Evolutionary conservation across 1,140 invertebrate genomes (phyloP), one percentile per base, ranked within the genome.

Genomic region (Sycophaga agraensis): DNA sequence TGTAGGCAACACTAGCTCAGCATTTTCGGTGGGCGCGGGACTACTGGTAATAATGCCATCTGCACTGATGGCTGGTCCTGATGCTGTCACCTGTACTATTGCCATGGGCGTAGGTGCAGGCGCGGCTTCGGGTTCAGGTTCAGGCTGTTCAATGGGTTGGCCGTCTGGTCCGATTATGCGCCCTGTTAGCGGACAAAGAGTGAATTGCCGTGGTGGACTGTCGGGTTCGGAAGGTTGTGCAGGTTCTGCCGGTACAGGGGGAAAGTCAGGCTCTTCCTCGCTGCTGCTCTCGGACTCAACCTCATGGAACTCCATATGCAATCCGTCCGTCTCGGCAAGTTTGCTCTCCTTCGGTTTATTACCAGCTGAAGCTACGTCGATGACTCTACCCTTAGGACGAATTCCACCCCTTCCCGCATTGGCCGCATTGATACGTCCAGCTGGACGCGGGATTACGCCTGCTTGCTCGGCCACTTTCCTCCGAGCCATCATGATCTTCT

Each of bases 131-230:
- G 68, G 64, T 34, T 74, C 73, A 0, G 70, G 63, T 22, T 72
- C 71, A 2, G 68, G 56, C 39, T 68, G 71, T 31, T 78, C 76
- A 1, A 86, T 81, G 9, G 87, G 86, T 72, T 89, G 87, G 9
- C 86, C 87, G 74, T 88, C 87, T 0, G 86, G 86, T 19, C 86
- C 87, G n/a, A 89, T 82, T 16, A 89, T 83, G 60, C 85, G 82
- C 11, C 89, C 88, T 1, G 88, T 88, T 2, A 83, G 66, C 8
- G 89, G 89, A 70, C 87, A 89, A 39, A 91, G 75, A 8, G 86
- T 86, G 37, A 90, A 85, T 37, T 87, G 84, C 26, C 86, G 78
- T 4, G 86, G 84, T 26, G 88, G 88, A 72, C 85, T 88, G 2
- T 87, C 83, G 1, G 88, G 84, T 64, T 84, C 83, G 0, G 68